phyloP scores from a whole-genome alignment of 2,888 invertebrate genomes.

The Dorcus parallelipipedus region DNA sequence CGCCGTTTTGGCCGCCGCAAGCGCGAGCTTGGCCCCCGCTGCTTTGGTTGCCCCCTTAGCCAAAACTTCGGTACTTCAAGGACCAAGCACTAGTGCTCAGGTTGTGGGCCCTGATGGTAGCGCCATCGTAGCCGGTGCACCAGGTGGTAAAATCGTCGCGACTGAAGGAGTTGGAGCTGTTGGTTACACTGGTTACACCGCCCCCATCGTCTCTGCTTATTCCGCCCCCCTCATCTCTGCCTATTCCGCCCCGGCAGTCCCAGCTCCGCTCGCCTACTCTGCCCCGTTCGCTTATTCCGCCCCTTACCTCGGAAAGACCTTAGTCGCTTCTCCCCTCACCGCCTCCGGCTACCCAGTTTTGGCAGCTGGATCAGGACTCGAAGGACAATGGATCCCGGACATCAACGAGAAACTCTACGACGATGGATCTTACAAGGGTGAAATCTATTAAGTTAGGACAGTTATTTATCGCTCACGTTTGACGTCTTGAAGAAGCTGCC shows the following conservation, averaged over 20 bases:
- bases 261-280: background rate
- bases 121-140: conserved; percentile 18
- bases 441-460: conserved; percentile 18
- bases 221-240: conserved; percentile 4
- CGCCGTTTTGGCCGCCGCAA: conserved; percentile 20
- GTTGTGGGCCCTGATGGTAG: conserved; percentile 24
- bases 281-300: conserved; percentile 7
- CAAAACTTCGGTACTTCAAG: conserved; percentile 18
- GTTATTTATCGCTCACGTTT: too few species aligned
- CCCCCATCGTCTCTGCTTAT: conserved; percentile 5
- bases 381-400: conserved; percentile 33
- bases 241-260: conserved; percentile 11
- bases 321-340: conserved; percentile 19
- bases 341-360: conserved; percentile 27
- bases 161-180: conserved; percentile 10
- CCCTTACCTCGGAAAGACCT: conserved; percentile 13
- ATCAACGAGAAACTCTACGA: conserved; percentile 37
- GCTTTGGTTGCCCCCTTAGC: conserved; percentile 14
- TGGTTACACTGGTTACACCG: conserved; percentile 6
- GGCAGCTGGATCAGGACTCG: conserved; percentile 29
- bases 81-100: conserved; percentile 21
- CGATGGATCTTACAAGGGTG: conserved; percentile 39
- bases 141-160: conserved; percentile 20
- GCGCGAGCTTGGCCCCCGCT: conserved; percentile 13
- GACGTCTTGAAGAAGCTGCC: too few species aligned